These are phyloP conservation scores for Pharmacophagus antenor DNA, from an alignment of 2,888 invertebrate species.

Conservation along the genomic window DNA sequence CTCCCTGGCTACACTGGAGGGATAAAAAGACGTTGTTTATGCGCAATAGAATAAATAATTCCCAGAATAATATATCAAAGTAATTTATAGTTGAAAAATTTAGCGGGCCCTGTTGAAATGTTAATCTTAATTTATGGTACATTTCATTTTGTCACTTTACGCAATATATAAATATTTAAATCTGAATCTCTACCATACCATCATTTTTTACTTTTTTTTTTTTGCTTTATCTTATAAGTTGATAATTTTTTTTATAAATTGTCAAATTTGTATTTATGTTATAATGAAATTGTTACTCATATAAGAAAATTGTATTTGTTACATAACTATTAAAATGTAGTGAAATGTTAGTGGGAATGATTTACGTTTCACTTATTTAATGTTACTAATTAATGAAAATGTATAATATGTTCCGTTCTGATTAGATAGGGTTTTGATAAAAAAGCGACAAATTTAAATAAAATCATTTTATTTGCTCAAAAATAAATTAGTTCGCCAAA, in stretches of 20 bases:
- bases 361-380: too few species aligned
- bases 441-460: slow-evolving; percentile 36
- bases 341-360: too few species aligned
- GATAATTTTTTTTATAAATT: too few species aligned
- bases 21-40: not conserved
- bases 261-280: too few species aligned
- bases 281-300: too few species aligned
- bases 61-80: not conserved
- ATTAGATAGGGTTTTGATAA: slow-evolving; percentile 29
- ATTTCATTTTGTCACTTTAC: not conserved
- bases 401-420: too few species aligned
- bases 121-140: not conserved
- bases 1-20: not conserved
- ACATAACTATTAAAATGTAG: too few species aligned
- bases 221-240: too few species aligned
- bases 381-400: not conserved
- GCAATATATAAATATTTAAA: too few species aligned
- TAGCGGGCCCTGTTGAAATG: not conserved
- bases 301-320: too few species aligned
- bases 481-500: slow-evolving; percentile 45
- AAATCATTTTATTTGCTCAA: slow-evolving; percentile 50
- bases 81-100: not conserved
- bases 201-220: too few species aligned
- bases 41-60: slow-evolving; percentile 2
- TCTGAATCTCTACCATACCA: too few species aligned